Conservation (phyloP, 2,797 vertebrate genomes). For the Anabacerthia variegaticeps region DNA sequence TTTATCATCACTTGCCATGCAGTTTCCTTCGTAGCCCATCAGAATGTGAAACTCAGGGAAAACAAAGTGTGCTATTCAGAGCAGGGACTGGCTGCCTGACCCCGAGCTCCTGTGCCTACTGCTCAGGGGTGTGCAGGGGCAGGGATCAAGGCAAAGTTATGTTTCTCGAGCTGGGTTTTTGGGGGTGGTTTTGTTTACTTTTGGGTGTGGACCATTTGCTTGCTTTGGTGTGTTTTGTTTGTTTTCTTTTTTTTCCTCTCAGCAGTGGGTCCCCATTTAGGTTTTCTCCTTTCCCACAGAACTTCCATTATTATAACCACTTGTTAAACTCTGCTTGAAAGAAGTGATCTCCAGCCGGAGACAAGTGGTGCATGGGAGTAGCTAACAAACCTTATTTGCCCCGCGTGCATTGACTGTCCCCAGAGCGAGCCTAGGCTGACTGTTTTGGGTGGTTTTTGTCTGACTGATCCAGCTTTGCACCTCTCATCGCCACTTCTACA, state of each 20-base stretch:
- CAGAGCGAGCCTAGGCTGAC: accelerated
- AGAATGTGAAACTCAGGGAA: not conserved
- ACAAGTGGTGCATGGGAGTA: not conserved
- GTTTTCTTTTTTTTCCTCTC: not conserved
- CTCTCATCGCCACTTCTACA: not conserved
- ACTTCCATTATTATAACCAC: not conserved
- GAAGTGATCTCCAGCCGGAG: not conserved
- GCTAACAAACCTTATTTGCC: not conserved
- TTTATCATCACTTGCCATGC: not conserved
- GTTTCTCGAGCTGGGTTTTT: accelerated
- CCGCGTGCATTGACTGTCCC: accelerated
- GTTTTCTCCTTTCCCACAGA: not conserved
- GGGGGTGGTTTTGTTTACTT: not conserved
- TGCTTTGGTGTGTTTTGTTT: not conserved
- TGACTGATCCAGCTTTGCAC: not conserved
- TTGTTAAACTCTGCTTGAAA: not conserved
- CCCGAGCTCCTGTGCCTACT: not conserved
- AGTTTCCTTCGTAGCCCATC: not conserved
- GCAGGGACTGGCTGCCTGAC: not conserved
- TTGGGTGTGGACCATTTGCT: not conserved
- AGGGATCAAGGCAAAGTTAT: not conserved
- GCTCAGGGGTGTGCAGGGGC: accelerated
- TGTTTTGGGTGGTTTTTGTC: accelerated
- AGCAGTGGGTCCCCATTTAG: not conserved
- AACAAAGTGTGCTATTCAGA: not conserved